phyloP scores from a whole-genome alignment of 2,797 vertebrate genomes.

The Ataeniobius toweri region DNA sequence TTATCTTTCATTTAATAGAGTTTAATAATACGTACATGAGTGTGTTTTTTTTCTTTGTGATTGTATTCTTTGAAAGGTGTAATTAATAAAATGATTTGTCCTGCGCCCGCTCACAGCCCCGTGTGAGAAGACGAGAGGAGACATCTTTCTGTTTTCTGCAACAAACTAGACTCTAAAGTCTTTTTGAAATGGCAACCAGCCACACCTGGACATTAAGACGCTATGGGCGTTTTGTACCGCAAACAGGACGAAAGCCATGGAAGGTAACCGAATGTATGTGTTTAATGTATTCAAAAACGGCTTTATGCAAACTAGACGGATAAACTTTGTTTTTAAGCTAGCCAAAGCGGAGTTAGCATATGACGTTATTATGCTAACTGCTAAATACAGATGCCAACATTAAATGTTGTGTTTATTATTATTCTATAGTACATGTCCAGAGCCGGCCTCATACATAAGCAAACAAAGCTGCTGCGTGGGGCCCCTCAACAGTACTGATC shows the following conservation, averaged over 20 bases:
- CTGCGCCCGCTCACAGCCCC: neutral
- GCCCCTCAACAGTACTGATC: no score
- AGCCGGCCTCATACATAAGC: no score
- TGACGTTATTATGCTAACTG: neutral
- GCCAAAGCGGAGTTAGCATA: neutral
- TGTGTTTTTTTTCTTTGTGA: neutral
- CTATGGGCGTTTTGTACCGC: slow-evolving; percentile 81
- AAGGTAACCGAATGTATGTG: slow-evolving; percentile 54
- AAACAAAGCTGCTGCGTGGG: no score
- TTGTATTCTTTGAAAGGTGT: neutral
- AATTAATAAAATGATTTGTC: neutral
- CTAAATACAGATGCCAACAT: neutral
- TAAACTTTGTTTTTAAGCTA: neutral
- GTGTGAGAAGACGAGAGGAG: neutral
- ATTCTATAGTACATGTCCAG: no score
- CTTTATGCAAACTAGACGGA: slow-evolving; percentile 2
- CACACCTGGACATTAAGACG: slow-evolving; percentile 82
- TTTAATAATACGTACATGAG: neutral
- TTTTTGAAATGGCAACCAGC: slow-evolving; percentile 36
- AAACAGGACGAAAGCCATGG: slow-evolving; percentile 26
- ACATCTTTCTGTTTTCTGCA: neutral
- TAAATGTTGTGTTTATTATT: neutral
- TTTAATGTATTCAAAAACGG: neutral
- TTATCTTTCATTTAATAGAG: neutral
- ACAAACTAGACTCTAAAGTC: rapidly evolving